These are phyloP conservation scores for Contarinia nasturtii DNA, from an alignment of 1,140 invertebrate genomes.

Conservation along the genomic window DNA sequence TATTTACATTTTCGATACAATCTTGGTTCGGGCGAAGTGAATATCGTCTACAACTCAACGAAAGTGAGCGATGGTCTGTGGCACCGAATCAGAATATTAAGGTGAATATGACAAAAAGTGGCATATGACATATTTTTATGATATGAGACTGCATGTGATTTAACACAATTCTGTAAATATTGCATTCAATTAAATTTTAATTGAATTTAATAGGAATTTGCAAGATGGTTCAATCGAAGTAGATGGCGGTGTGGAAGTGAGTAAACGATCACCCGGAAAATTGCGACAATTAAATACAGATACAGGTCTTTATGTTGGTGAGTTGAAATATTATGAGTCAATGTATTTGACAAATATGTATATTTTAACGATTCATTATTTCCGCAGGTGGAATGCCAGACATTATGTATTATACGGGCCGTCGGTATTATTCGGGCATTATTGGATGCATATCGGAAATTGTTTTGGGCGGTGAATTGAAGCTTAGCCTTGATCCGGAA, in stretches of 20 bases:
- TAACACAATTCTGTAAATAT: not conserved
- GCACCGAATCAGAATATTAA: slow-evolving; percentile 72
- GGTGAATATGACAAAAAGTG: slow-evolving; percentile 33
- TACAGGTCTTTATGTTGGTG: slow-evolving; percentile 69
- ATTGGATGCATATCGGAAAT: slow-evolving; percentile 64
- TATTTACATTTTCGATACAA: slow-evolving; percentile 38
- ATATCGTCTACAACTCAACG: slow-evolving; percentile 68
- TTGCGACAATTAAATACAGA: slow-evolving; percentile 70
- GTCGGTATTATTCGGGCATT: slow-evolving; percentile 50
- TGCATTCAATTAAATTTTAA: not conserved
- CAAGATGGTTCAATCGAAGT: slow-evolving; percentile 69
- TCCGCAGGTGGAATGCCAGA: slow-evolving; percentile 50
- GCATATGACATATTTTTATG: no score
- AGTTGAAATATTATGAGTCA: slow-evolving; percentile 18
- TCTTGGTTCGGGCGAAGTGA: slow-evolving; percentile 55
- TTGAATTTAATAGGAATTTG: slow-evolving; percentile 42
- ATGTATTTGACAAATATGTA: no score
- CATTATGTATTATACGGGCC: slow-evolving; percentile 38
- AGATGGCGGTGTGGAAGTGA: slow-evolving; percentile 59
- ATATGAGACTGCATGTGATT: no score
- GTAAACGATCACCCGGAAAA: slow-evolving; percentile 60
- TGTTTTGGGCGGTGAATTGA: slow-evolving; percentile 55
- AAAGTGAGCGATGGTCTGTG: slow-evolving; percentile 79
- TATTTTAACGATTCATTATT: no score
- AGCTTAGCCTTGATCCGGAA: slow-evolving; percentile 23